phyloP scores from a whole-genome alignment of 2,888 invertebrate genomes.

The Lasius platythorax region DNA sequence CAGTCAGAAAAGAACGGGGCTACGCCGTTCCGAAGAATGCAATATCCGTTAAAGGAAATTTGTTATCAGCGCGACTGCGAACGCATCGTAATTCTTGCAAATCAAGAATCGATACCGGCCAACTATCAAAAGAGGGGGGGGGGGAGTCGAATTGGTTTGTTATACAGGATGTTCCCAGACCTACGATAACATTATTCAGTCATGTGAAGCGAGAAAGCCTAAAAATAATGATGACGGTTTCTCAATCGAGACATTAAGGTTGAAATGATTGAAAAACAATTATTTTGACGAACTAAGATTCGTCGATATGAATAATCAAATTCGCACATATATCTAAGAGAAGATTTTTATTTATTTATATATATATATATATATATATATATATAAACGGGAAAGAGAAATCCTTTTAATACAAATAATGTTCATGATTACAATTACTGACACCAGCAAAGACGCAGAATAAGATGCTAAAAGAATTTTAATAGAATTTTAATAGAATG shows the following conservation, averaged over 20 bases:
- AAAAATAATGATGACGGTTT: constrained; percentile 5
- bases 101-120: constrained; percentile 62
- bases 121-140: constrained; percentile 36
- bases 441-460: too few species aligned
- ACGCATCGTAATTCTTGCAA: constrained; percentile 57
- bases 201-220: neutral
- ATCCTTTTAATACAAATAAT: too few species aligned
- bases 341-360: too few species aligned
- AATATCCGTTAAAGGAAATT: constrained; percentile 63
- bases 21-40: constrained; percentile 47
- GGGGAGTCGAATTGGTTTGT: neutral
- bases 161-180: constrained; percentile 12
- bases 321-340: too few species aligned
- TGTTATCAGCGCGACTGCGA: constrained; percentile 51
- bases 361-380: neutral
- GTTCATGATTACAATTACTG: too few species aligned
- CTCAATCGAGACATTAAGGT: constrained; percentile 11
- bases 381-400: too few species aligned
- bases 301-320: too few species aligned
- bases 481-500: neutral
- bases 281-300: neutral
- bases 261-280: neutral
- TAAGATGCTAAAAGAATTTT: neutral
- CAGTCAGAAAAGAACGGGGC: constrained; percentile 35
- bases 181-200: neutral